phyloP scores from a whole-genome alignment of 2,888 invertebrate genomes.

The Eremobia ochroleuca region DNA sequence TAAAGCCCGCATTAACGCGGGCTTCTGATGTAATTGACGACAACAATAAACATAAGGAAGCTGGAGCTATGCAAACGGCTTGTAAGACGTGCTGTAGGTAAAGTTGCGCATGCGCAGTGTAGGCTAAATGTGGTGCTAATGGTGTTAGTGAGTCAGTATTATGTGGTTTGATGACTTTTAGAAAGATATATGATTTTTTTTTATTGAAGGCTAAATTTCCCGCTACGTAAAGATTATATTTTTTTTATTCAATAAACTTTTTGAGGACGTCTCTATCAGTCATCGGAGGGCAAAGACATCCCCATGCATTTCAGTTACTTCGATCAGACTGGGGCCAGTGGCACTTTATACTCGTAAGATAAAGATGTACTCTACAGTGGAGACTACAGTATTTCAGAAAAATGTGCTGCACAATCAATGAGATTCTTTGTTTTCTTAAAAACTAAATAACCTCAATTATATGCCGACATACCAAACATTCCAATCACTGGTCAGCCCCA shows the following conservation, averaged over 20 bases:
- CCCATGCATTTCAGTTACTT: not conserved
- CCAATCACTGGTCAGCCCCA: constrained; percentile 25
- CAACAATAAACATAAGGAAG: constrained; percentile 68
- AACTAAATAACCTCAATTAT: constrained; percentile 16
- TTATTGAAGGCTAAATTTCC: not conserved
- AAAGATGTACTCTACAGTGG: no score
- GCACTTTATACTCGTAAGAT: not conserved
- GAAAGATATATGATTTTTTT: not conserved
- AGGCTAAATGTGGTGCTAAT: constrained; percentile 16
- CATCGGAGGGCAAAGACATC: not conserved
- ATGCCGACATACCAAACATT: constrained; percentile 24
- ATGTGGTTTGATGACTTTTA: not conserved
- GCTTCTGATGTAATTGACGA: constrained; percentile 61
- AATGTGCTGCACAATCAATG: not conserved
- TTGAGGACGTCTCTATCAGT: not conserved
- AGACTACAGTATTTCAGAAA: not conserved
- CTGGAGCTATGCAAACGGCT: constrained; percentile 49
- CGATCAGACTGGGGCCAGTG: not conserved
- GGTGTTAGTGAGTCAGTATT: constrained; percentile 20
- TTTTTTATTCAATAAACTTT: not conserved
- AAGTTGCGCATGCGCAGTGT: constrained; percentile 30
- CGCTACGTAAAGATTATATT: no score
- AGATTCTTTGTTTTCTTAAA: not conserved
- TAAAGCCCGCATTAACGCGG: constrained; percentile 39
- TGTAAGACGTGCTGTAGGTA: constrained; percentile 18